Base-by-base conservation (phyloP, 1,140 invertebrate species). In the Caerostris darwini region DNA sequence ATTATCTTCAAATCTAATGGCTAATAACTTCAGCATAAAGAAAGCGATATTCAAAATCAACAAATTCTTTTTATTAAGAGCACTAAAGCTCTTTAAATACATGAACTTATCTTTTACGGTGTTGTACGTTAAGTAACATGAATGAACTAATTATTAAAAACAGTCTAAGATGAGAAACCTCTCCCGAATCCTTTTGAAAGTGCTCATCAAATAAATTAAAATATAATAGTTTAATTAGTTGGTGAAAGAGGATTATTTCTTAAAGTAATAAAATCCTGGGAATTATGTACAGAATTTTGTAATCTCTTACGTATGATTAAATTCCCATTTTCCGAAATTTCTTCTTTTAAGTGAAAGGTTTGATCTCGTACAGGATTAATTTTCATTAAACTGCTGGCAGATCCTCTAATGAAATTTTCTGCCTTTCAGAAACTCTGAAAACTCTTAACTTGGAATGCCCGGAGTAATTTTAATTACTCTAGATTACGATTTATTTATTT, bases 401-500 rank as follows among this genome's bases (percentile, higher is more conserved):
- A 71, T 71, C 7, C 34, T 71, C 7, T 71, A 71, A 71, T 71
- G 19, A 71, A 71, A 71, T 71, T 71, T 71, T 71, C 19, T 3
- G 7, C 19, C 69, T 10, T n/a, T 69, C 69, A 12, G 19, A 71
- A 8, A 34, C 69, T 71, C 34, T 71, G 69, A 50, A 71, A 34
- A 71, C 69, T 71, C 50, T 34, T 10, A 71, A 34, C 69, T 10
- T 71, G 19, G 69, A 34, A 71, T 10, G 34, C 69, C 7, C 10
- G 3, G 69, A 10, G 69, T 34, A 71, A 34, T 17, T 50, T 71
- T 71, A 71, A 71, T 71, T 71, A 71, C 12, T 10, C 19, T 3
- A 71, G 69, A 71, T 71, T 71, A 71, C 69, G 19, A 8, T 71
- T 71, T 71, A 71, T 50, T 71, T 71, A 50, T 8, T 71, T 71